These are phyloP conservation scores for Phrynosoma platyrhinos DNA, from an alignment of 2,113 vertebrate species.

Conservation along the genomic window DNA sequence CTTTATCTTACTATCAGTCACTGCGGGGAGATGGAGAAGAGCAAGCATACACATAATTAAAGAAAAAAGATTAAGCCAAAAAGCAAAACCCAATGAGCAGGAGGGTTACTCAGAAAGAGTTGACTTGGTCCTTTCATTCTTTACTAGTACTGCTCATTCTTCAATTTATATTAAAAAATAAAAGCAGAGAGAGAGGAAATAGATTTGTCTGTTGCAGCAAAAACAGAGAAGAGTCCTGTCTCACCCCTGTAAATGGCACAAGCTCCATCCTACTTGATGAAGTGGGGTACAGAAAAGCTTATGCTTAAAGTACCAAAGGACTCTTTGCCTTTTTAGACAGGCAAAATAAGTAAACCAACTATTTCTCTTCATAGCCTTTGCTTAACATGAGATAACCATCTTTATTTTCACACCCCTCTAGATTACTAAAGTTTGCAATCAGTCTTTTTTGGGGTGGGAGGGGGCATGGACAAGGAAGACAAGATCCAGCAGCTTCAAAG, in stretches of 20 bases:
- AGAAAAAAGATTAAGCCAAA: slow-evolving; percentile 3
- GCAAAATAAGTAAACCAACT: slow-evolving; percentile 14
- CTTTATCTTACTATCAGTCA: slow-evolving; percentile 5
- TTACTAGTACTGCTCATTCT: slow-evolving; percentile 17
- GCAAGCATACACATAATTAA: not conserved
- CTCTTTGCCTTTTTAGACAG: not conserved
- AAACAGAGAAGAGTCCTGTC: not conserved
- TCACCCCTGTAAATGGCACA: not conserved
- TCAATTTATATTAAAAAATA: not conserved
- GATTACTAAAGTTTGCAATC: slow-evolving; percentile 41
- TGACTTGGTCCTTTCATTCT: slow-evolving; percentile 7
- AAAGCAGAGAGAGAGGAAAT: not conserved
- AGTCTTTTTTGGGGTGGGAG: not conserved
- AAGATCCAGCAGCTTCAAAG: not conserved
- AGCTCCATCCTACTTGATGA: not conserved
- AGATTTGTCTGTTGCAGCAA: not conserved
- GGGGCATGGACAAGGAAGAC: not conserved
- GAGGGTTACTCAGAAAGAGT: not conserved
- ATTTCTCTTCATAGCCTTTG: slow-evolving; percentile 39
- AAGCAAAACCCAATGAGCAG: not conserved
- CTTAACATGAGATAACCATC: slow-evolving; percentile 1
- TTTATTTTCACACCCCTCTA: slow-evolving; percentile 26
- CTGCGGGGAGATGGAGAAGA: not conserved
- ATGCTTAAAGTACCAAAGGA: not conserved
- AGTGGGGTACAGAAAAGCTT: not conserved